Base-by-base conservation (phyloP, 2,888 invertebrate genomes). In the Tipula helvola region DNA sequence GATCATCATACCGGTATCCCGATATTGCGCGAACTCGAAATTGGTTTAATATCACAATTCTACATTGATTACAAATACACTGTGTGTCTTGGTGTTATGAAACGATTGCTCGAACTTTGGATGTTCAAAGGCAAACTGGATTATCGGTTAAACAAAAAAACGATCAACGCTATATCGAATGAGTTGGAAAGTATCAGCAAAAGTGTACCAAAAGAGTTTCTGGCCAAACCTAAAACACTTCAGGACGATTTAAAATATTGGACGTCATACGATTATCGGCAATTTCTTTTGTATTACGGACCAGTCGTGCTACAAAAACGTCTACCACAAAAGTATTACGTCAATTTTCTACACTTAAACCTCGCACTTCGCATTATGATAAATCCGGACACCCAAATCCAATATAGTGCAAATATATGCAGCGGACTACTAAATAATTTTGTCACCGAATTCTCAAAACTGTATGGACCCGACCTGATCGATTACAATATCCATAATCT, bases 401-500 rank as follows among this genome's bases (percentile, higher is more conserved):
- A 86, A 10, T 57, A 44, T n/a, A 42, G 85, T 18, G 39, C 85
- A 5, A 42, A 86, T 36, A 52, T 86, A 39, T 86, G 86, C n/a
- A 52, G 86, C 8, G 28, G 87, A 86, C 28, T 88, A 10, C 18
- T 87, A 12, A 86, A 88, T 42, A 87, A 85, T 10, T 88, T 88
- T 28, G 85, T 88, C 3, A 86, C 71, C 2, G 87, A 88, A n/a
- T 88, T 88, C 86, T 86, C 87, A 3, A 57, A 47, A 42, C 57
- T 88, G 12, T 88, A 88, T 52, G 88, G 88, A 7, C 36, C 39
- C n/a, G 87, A 87, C 71, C 42, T 85, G 52, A 87, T 88, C 36
- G 87, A 88, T 41, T 88, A 88, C 71, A 87, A 88, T 83, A 83
- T 88, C 3, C 88, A 88, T 52, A 88, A 88, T 87, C 71, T 88